Evolutionary conservation across 2,888 invertebrate genomes (phyloP).

Genomic region (Oligia strigilis): DNA sequence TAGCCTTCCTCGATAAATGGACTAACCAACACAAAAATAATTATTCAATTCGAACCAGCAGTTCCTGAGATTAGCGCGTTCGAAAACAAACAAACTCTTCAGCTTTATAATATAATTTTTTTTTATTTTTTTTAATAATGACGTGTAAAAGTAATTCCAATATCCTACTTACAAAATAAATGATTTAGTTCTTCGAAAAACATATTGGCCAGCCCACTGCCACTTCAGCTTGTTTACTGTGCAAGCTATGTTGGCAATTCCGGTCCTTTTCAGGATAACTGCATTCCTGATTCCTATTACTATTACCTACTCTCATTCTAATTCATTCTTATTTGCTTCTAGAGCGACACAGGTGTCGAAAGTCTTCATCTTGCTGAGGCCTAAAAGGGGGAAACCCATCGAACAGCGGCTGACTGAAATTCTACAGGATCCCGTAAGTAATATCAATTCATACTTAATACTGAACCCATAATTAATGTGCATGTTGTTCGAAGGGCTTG

Average conservation of each 20-base stretch:
- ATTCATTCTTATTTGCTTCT: conserved; percentile 4
- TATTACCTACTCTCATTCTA: background rate
- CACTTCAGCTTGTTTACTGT: background rate
- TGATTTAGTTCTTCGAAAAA: background rate
- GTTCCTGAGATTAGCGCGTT: too few species aligned
- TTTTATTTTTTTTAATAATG: too few species aligned
- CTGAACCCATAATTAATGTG: too few species aligned
- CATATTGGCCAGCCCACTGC: background rate
- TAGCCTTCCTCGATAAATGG: too few species aligned
- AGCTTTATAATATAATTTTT: too few species aligned
- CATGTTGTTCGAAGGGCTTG: too few species aligned
- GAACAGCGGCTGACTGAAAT: conserved; percentile 37
- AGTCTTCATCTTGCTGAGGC: conserved; percentile 27
- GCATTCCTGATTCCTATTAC: background rate
- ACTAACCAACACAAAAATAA: too few species aligned
- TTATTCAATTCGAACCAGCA: too few species aligned
- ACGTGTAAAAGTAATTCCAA: too few species aligned
- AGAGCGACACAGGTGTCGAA: conserved; percentile 46
- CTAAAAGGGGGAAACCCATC: conserved; percentile 47
- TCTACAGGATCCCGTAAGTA: conserved; percentile 43
- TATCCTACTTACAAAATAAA: too few species aligned
- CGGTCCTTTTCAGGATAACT: background rate
- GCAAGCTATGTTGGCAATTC: background rate
- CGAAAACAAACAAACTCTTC: too few species aligned
- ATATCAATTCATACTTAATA: background rate